Conservation (phyloP, 2,113 vertebrate species). For the Chelonoidis abingdonii region DNA sequence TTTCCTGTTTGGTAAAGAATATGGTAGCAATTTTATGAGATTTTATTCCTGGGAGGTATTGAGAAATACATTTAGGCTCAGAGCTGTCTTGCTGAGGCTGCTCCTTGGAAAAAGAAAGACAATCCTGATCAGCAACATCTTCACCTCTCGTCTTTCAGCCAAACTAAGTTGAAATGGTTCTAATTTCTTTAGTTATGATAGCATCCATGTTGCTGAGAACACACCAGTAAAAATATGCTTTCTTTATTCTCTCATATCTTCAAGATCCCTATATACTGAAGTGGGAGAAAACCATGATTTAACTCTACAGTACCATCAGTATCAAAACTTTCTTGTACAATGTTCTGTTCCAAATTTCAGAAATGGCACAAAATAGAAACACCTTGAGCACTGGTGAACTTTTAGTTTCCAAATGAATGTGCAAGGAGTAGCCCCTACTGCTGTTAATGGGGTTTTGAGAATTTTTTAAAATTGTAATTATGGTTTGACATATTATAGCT, state of each 20-base stretch:
- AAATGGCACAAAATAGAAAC: not conserved
- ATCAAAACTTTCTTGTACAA: not conserved
- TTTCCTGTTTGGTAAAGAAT: not conserved
- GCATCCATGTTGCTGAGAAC: not conserved
- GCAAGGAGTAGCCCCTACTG: not conserved
- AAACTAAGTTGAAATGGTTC: not conserved
- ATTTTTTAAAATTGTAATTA: not conserved
- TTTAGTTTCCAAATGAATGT: not conserved
- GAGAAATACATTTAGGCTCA: not conserved
- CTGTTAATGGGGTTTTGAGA: not conserved
- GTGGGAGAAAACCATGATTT: not conserved
- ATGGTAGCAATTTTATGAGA: not conserved
- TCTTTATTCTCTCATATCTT: not conserved
- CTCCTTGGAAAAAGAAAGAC: not conserved
- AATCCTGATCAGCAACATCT: not conserved
- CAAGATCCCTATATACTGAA: not conserved
- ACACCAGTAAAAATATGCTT: not conserved
- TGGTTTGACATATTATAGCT: not conserved
- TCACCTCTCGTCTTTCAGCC: too few species aligned
- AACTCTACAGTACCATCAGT: not conserved
- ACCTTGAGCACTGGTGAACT: not conserved
- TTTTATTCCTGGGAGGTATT: not conserved
- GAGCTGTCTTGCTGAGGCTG: not conserved
- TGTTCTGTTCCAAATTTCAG: not conserved
- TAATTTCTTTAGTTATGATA: not conserved